Evolutionary conservation across 1,140 invertebrate genomes (phyloP), one percentile per base, ranked within the genome.

Genomic region (Gryon sp.): DNA sequence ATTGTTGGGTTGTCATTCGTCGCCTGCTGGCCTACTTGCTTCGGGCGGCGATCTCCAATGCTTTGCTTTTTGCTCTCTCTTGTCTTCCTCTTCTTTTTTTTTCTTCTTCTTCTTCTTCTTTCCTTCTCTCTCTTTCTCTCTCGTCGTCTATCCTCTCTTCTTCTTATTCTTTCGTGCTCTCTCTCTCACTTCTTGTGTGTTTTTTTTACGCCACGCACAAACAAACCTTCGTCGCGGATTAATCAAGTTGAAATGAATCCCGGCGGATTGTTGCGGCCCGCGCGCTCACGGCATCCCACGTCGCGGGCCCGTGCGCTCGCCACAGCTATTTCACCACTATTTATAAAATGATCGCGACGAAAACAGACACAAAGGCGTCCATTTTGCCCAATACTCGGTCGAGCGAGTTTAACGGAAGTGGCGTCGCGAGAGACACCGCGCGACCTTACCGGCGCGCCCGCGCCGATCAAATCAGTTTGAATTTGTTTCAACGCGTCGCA

Each of bases 281-380:
- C 45, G 80, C 75, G 80, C 69, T 75, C 77, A 80, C 73, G 81
- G 80, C 79, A 84, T 81, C 79, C 76, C 82, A 79, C 62, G 28
- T 72, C 83, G 74, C 70, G 77, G 78, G 55, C 66, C 57, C 46
- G 57, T 76, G 57, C 65, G 22, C 74, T 80, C 70, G 74, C 74
- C 66, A 68, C 68, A 83, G 24, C 6, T 2, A 32, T 11, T 32
- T 43, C 80, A 81, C 72, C 73, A 80, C 78, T 87, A 86, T 86
- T 87, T 87, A 86, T 87, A 84, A 74, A 84, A 76, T 75, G 79
- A 84, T 85, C 84, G 80, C 80, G 76, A 87, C 82, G 84, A 87
- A 89, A 89, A 89, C 87, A 88, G 87, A 88, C 83, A 89, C 87
- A 88, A 89, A 89, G 86, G 87, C 87, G 87, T 89, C 87, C 87